phyloP scores from a whole-genome alignment of 2,888 invertebrate species.

The Eulithis testata region DNA sequence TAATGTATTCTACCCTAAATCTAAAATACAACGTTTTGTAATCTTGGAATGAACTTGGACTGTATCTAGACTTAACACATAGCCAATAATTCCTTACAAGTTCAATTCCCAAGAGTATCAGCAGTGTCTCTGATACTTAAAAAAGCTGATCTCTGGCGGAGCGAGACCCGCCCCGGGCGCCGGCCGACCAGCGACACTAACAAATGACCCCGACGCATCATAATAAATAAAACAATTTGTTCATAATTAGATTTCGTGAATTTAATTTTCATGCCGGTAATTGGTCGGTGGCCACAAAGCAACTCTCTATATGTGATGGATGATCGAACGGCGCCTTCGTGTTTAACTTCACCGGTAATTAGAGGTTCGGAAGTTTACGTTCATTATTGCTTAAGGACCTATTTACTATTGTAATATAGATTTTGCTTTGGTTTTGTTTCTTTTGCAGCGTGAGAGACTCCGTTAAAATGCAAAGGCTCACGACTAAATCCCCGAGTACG shows the following conservation, averaged over 20 bases:
- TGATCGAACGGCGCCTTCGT: slow-evolving; percentile 80
- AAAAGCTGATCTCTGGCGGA: slow-evolving; percentile 38
- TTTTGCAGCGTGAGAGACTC: slow-evolving; percentile 48
- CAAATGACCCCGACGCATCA: slow-evolving; percentile 83
- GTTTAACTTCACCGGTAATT: slow-evolving; percentile 80
- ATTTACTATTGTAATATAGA: slow-evolving; percentile 79
- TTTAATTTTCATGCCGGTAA: slow-evolving; percentile 85
- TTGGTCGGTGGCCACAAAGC: slow-evolving; percentile 84
- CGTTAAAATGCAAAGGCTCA: no score
- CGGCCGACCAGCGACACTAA: slow-evolving; percentile 74
- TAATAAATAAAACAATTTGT: slow-evolving; percentile 85
- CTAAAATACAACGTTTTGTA: no score
- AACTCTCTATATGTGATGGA: slow-evolving; percentile 81
- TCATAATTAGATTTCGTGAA: slow-evolving; percentile 85
- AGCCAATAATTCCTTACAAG: slow-evolving; percentile 28
- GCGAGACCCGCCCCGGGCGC: slow-evolving; percentile 77
- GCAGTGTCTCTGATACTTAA: slow-evolving; percentile 35
- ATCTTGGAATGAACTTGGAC: no score
- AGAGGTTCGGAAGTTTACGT: slow-evolving; percentile 81
- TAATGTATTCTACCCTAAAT: no score
- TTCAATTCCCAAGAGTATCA: slow-evolving; percentile 43
- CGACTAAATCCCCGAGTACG: no score
- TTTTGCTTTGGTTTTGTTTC: slow-evolving; percentile 64
- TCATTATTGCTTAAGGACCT: slow-evolving; percentile 77
- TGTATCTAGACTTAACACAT: not conserved